A percentile compares a stretch with the other conserved stretches of the same genome.
Conservation (phyloP, 2,797 vertebrate genomes). For the Macrochelys suwanniensis region DNA sequence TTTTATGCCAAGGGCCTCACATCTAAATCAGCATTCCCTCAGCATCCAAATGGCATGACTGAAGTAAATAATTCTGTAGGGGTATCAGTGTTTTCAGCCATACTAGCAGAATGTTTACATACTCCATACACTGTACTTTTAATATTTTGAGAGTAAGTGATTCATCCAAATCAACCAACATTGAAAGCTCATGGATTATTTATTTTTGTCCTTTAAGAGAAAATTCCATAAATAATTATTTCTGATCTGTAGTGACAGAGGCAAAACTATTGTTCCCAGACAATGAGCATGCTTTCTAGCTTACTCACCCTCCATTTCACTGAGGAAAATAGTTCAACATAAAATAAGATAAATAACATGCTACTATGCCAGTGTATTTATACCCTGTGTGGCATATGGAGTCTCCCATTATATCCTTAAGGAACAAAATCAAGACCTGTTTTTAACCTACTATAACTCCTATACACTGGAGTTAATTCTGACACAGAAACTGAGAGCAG, state of each 20-base stretch:
- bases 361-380: not conserved
- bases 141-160: not conserved
- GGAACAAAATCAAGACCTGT: not conserved
- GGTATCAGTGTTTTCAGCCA: slow-evolving; percentile 1
- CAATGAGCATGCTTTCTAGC: not conserved
- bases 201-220: not conserved
- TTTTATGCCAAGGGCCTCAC: slow-evolving; percentile 77
- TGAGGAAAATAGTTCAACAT: not conserved
- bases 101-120: slow-evolving; percentile 39
- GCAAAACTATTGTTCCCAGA: not conserved
- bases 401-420: not conserved
- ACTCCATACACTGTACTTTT: not conserved
- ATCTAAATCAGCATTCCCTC: slow-evolving; percentile 83
- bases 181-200: not conserved
- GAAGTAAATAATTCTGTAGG: slow-evolving; percentile 60
- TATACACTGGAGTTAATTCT: not conserved
- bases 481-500: not conserved
- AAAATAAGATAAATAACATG: not conserved
- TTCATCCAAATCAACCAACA: not conserved
- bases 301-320: not conserved
- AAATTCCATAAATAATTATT: slow-evolving; percentile 8
- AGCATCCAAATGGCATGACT: slow-evolving; percentile 76
- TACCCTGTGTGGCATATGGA: not conserved
- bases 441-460: not conserved
- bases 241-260: not conserved